Conservation (phyloP, 2,113 vertebrate species). For the Equus przewalskii region DNA sequence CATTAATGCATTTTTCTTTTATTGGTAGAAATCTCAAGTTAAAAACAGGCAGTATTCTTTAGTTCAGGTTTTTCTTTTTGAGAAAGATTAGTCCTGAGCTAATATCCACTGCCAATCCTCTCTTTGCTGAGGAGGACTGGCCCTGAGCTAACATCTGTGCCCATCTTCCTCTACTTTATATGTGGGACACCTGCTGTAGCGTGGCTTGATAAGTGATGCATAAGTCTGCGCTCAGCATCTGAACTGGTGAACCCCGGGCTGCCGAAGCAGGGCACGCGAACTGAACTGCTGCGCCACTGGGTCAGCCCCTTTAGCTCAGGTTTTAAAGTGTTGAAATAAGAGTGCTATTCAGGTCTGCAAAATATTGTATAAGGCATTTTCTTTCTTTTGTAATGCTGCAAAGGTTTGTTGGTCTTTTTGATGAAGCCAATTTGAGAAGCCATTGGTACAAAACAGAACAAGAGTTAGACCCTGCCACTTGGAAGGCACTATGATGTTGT, state of each 20-base stretch:
- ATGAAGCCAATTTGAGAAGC: conserved; percentile 7
- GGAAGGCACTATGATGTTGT: not conserved
- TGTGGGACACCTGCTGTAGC: too few relatives aligned
- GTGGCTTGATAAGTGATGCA: too few relatives aligned
- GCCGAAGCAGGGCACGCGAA: too few relatives aligned
- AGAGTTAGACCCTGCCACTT: not conserved
- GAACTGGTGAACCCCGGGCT: too few relatives aligned
- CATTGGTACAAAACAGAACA: not conserved
- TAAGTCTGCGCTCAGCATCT: too few relatives aligned
- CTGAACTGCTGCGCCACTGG: too few relatives aligned
- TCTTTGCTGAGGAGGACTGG: too few relatives aligned
- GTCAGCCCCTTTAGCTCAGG: too few relatives aligned
- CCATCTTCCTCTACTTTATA: too few relatives aligned
- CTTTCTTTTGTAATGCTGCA: not conserved
- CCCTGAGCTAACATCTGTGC: too few relatives aligned
- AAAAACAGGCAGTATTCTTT: not conserved
- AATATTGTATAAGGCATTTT: not conserved
- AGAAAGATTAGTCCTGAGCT: too few relatives aligned
- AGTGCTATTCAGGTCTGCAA: not conserved
- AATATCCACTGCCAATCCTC: too few relatives aligned
- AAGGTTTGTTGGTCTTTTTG: not conserved
- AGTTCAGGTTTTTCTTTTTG: not conserved
- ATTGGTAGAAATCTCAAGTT: not conserved
- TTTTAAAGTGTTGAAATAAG: not conserved
- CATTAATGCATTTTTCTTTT: not conserved